A percentile compares a stretch with the other conserved stretches of the same genome.
Evolutionary conservation across 2,797 vertebrate species (phyloP).

Genomic region (Astyanax mexicanus): DNA sequence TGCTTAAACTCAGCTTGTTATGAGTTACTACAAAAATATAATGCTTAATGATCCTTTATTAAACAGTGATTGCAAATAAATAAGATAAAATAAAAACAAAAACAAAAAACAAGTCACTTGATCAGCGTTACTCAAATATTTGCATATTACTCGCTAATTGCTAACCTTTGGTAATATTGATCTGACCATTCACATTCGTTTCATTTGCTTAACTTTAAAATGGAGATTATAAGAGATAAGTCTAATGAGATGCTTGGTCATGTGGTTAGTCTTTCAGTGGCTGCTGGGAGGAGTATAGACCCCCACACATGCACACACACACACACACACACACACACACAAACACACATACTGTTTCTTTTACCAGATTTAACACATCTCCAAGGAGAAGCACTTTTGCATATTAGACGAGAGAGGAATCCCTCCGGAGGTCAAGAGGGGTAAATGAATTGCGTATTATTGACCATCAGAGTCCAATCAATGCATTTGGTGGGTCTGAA

Average conservation of each 20-base stretch:
- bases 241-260: slow-evolving; percentile 19
- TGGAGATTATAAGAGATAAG: slow-evolving; percentile 68
- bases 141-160: no score
- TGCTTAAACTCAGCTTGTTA: no score
- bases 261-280: slow-evolving; percentile 21
- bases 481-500: slow-evolving; percentile 51
- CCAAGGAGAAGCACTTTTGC: slow-evolving; percentile 7
- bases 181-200: no score
- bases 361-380: neutral
- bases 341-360: slow-evolving; percentile 2
- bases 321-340: slow-evolving; percentile 23
- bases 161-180: neutral
- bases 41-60: no score
- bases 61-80: no score
- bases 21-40: no score
- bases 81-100: no score
- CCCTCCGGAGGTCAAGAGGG: neutral
- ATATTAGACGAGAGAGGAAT: neutral
- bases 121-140: no score
- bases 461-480: slow-evolving; percentile 53
- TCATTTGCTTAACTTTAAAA: slow-evolving; percentile 37
- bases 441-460: slow-evolving; percentile 37
- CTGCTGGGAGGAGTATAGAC: slow-evolving; percentile 52
- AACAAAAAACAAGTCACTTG: no score
- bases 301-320: slow-evolving; percentile 6